Percentiles rank a stretch among this genome's conserved stretches.
These are phyloP conservation scores for Pteropus alecto DNA, from an alignment of 2,113 vertebrate species.

Conservation along the genomic window DNA sequence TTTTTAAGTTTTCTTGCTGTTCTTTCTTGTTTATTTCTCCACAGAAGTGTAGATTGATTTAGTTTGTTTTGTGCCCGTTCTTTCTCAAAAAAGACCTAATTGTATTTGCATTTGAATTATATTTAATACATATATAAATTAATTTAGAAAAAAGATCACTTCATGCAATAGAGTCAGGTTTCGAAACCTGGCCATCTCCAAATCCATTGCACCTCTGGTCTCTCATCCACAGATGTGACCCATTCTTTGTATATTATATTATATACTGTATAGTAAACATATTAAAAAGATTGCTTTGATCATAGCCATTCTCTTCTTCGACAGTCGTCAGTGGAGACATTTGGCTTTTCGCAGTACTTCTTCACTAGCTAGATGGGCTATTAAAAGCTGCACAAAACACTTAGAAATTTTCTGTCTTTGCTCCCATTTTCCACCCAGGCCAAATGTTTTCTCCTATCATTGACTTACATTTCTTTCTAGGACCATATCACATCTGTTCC, in stretches of 20 bases:
- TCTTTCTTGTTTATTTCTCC: background rate
- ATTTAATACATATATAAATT: background rate
- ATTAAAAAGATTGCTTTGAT: background rate
- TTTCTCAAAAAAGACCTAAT: background rate
- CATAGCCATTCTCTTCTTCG: background rate
- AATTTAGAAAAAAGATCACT: background rate
- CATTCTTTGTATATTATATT: background rate
- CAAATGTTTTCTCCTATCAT: background rate
- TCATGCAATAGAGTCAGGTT: background rate
- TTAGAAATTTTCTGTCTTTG: background rate
- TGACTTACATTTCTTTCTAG: background rate
- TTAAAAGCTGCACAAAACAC: background rate
- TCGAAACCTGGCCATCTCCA: background rate
- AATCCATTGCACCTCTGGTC: background rate
- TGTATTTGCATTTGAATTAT: background rate
- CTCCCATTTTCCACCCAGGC: background rate
- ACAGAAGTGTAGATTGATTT: background rate
- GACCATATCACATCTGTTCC: background rate
- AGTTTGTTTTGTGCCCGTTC: background rate
- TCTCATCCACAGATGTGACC: background rate
- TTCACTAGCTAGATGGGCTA: background rate
- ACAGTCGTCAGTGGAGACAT: background rate
- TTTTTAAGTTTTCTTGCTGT: background rate
- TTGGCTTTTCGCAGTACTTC: background rate
- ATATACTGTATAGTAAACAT: background rate